Conservation (phyloP, 2,113 vertebrate species). For the Epinephelus cyanopodus region DNA sequence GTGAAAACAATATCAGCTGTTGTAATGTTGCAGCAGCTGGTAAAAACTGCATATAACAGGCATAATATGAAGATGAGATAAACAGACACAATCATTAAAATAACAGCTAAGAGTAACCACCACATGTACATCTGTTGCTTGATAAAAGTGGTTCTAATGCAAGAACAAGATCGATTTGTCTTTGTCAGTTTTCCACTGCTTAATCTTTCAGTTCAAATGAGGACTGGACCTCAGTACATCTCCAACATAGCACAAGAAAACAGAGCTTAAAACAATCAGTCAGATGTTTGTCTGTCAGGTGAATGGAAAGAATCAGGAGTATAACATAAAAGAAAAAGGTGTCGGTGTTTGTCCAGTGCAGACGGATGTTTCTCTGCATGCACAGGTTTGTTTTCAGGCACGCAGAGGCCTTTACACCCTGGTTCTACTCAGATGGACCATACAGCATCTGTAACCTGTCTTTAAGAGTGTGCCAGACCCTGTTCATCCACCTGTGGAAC, state of each 20-base stretch:
- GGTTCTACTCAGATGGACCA: constrained; percentile 11
- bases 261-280: background rate
- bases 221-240: constrained; percentile 3
- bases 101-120: background rate
- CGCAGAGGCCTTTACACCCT: constrained; percentile 5
- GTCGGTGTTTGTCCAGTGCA: background rate
- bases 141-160: background rate
- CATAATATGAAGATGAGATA: background rate
- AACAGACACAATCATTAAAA: background rate
- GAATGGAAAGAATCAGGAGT: background rate
- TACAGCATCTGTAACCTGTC: constrained; percentile 42
- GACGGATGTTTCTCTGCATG: background rate
- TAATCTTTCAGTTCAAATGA: background rate
- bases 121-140: background rate
- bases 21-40: too few relatives aligned
- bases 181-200: background rate
- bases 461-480: constrained; percentile 9
- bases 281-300: background rate
- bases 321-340: background rate
- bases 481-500: constrained; percentile 58
- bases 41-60: background rate
- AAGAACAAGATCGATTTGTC: background rate
- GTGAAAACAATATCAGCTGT: too few relatives aligned
- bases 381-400: background rate
- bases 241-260: background rate